Evolutionary conservation across 2,888 invertebrate genomes (phyloP), one percentile per base, ranked within the genome.

Genomic region (Scelioninae gen. 1): DNA sequence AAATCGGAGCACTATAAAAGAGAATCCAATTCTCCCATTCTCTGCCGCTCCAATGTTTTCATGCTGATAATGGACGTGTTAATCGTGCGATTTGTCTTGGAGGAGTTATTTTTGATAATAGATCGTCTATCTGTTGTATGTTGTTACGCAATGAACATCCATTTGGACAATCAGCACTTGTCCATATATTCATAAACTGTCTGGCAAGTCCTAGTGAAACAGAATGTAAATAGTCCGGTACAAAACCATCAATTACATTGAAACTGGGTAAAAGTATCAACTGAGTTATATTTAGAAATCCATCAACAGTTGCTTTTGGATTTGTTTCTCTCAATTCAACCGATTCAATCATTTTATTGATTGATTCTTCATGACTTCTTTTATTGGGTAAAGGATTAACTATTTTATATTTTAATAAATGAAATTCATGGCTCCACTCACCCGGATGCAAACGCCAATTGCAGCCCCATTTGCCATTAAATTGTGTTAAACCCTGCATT

Each of bases 211-310:
- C 84, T 8, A 82, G 38, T 8, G 76, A 60, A 45, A 84, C 78
- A 15, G 55, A 65, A 53, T 86, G 85, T 84, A 86, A 86, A 53
- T 81, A 84, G 51, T 87, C 74, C 3, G 47, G 47, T 3, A 47
- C 47, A n/a, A 47, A 47, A 1, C 47, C 16, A 16, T 79, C 32
- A 10, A 82, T 76, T 38, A 86, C 83, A 53, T 87, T 51, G 62
- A 86, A 87, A 9, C 40, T 16, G 3, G 66, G 31, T 29, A 85
- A 58, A 29, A 43, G 13, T 32, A 69, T 34, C 7, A 85, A 5
- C 68, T 62, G 55, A 15, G 63, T 32, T 60, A 63, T 40, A 63
- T 40, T n/a, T 23, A 65, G 55, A 38, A 74, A 74, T 1, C 74
- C 74, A 11, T 65, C 34, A n/a, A 55, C 45, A 13, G 74, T 74